Base-by-base conservation (phyloP, 2,888 invertebrate species). In the Smittia aterrima region DNA sequence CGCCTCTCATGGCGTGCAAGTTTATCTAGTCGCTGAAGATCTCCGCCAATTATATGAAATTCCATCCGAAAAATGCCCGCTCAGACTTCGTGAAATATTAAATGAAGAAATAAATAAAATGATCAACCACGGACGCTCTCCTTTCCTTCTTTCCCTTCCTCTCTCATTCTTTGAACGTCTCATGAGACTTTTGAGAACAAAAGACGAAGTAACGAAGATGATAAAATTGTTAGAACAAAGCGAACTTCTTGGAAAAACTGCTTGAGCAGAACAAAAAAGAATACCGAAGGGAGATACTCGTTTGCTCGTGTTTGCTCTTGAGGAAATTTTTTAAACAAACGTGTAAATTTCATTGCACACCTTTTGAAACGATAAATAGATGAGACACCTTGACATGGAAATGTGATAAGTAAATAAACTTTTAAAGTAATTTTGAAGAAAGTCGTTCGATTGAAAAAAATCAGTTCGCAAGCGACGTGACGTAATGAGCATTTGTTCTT, bases 71-170 rank as follows among this genome's bases (percentile, higher is more conserved):
- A 67, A 24, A n/a, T n/a, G 22, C 18, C 16, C 67, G 32, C 16
- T 20, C 18, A 67, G n/a, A n/a, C 32, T 66, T 1, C 41, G 70
- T 54, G 54, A 70, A 53, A 70, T 70, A 54, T 70, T 70, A 54
- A 70, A 70, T 70, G n/a, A 70, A 70, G 70, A 70, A 70, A 54
- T 70, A 70, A 70, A 67, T 41, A 67, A 70, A 70, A 70, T 70
- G 53, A 67, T 67, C 67, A 47, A 41, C 40, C 24, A 67, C 13
- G 18, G 32, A n/a, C 7, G 1, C 32, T 32, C 66, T 66, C 11
- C 66, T 66, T 38, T 7, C 38, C 38, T 1, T 66, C 32, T 32
- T 32, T 32, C 3, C 32, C 32, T n/a, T n/a, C n/a, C n/a, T n/a
- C n/a, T n/a, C n/a, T n/a, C n/a, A n/a, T n/a, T n/a, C n/a, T n/a